A percentile compares a stretch with the other conserved stretches of the same genome.
Conservation (phyloP, 2,797 vertebrate species). For the Manis pentadactyla region DNA sequence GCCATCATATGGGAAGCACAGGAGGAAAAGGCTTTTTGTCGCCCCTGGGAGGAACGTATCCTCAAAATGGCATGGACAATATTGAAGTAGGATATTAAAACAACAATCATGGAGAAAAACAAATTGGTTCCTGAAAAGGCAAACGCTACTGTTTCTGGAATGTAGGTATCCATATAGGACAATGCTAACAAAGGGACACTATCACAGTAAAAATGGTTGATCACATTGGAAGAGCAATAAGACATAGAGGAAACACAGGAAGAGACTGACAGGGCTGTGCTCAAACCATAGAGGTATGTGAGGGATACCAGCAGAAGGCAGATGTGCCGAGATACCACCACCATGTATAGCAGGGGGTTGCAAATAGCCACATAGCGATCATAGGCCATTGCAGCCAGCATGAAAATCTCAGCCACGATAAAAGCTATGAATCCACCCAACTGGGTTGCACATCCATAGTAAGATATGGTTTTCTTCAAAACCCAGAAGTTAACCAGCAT, state of each 20-base stretch:
- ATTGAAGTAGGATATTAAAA: conserved; percentile 67
- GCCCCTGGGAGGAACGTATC: conserved; percentile 50
- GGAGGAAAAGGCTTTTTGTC: conserved; percentile 65
- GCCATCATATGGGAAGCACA: conserved; percentile 67
- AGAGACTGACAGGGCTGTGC: not conserved
- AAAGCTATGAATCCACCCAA: not conserved
- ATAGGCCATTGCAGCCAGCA: conserved; percentile 53
- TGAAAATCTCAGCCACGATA: conserved; percentile 23
- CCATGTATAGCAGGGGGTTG: not conserved
- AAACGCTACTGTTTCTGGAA: conserved; percentile 64
- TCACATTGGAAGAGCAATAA: conserved; percentile 22
- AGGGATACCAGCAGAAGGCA: conserved; percentile 20
- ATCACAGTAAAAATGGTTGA: conserved; percentile 68
- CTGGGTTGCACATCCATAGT: not conserved
- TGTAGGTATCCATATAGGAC: conserved; percentile 48
- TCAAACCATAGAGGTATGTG: not conserved
- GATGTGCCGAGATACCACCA: not conserved
- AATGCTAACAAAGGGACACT: conserved; percentile 44
- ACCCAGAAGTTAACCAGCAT: conserved; percentile 48
- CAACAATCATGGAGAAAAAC: conserved; percentile 59
- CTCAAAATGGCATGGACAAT: conserved; percentile 62
- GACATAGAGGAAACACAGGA: conserved; percentile 60
- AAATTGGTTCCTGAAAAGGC: conserved; percentile 57
- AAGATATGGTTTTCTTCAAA: conserved; percentile 24
- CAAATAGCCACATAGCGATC: conserved; percentile 44